Evolutionary conservation across 2,888 invertebrate genomes (phyloP), one percentile per base, ranked within the genome.

Genomic region (Allolobophora icterica): DNA sequence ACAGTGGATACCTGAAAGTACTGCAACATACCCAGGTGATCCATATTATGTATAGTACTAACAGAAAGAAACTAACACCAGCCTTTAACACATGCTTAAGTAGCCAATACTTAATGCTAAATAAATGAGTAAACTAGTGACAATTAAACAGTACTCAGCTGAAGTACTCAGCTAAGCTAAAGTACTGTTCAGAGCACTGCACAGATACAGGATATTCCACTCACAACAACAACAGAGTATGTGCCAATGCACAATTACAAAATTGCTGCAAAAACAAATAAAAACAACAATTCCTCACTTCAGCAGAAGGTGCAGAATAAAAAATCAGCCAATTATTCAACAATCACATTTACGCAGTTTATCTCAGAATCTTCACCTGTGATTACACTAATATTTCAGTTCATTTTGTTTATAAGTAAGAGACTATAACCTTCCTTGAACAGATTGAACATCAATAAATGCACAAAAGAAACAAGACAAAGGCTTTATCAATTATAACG

Each of bases 21-120:
- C 71, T 71, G 71, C n/a, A 71, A 71, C n/a, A 71, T n/a, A 71
- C 71, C n/a, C 30, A 0, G n/a, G 71, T 71, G 30, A n/a, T 71
- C 71, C 71, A 71, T 30, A 13, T 42, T 42, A 71, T n/a, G n/a
- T 71, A 71, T 30, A 71, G 71, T 71, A 71, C 71, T 71, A 71
- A 71, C 30, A 71, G 71, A 71, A 52, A 71, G 71, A 71, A 71
- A 71, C 71, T 71, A 71, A 71, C 30, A 71, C 71, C 71, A 71
- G 71, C 71, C 71, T 71, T 30, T 71, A 71, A 71, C n/a, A 71
- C 71, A n/a, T 71, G 71, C n/a, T 71, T 71, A 71, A 71, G 71
- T 71, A 71, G 30, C 71, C 71, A 71, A 71, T n/a, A 71, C 71
- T 71, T 71, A 52, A 71, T 8, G 8, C n/a, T 71, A 71, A 52